phyloP scores from a whole-genome alignment of 2,888 invertebrate genomes.

The Scrobipalpa atriplicella region DNA sequence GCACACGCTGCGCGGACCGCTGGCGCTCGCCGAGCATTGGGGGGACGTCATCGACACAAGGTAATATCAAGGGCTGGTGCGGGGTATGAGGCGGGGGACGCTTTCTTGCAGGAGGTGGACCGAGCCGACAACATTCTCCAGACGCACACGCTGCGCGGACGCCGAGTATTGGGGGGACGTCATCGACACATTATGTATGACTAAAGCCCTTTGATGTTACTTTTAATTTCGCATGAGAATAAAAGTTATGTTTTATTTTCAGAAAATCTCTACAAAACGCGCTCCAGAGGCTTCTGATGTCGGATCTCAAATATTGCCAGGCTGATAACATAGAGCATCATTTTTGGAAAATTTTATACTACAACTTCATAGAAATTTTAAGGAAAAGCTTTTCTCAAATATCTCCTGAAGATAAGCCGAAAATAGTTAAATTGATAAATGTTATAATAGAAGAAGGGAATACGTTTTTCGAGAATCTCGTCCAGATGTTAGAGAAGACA shows the following conservation, averaged over 20 bases:
- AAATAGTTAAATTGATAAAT: constrained; percentile 85
- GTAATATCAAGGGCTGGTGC: constrained; percentile 64
- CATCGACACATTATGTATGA: constrained; percentile 53
- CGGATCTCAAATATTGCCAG: constrained; percentile 93
- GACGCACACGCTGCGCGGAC: constrained; percentile 83
- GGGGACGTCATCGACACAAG: constrained; percentile 84
- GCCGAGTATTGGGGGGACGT: constrained; percentile 86
- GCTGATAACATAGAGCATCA: constrained; percentile 94
- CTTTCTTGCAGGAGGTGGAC: constrained; percentile 86
- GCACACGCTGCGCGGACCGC: constrained; percentile 82
- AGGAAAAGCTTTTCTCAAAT: constrained; percentile 86
- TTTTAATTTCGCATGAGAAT: no score
- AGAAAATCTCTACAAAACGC: constrained; percentile 86
- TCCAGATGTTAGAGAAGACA: constrained; percentile 87
- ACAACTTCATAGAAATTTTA: constrained; percentile 93
- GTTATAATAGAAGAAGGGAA: constrained; percentile 91
- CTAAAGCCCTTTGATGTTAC: no score
- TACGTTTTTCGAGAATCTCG: constrained; percentile 88
- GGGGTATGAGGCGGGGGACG: constrained; percentile 39
- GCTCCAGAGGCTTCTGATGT: constrained; percentile 85
- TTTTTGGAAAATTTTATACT: constrained; percentile 95
- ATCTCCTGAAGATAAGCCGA: constrained; percentile 83
- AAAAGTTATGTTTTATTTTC: constrained; percentile 34
- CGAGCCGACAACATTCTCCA: constrained; percentile 87
- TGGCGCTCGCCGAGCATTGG: constrained; percentile 85